Evolutionary conservation across 2,113 vertebrate species (phyloP).

Genomic region (Taxidea taxus): DNA sequence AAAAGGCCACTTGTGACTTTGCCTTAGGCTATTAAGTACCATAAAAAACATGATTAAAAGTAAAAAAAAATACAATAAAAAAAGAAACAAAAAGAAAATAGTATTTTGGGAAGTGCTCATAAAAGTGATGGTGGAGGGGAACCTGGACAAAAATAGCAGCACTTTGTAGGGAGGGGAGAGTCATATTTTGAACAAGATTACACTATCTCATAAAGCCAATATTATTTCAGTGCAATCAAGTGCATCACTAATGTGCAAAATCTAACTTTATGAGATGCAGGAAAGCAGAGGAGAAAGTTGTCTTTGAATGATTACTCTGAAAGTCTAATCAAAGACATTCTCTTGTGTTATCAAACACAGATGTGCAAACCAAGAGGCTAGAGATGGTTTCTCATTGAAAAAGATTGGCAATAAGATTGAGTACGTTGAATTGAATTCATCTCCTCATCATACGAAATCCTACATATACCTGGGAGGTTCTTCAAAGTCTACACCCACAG

Average conservation of each 20-base stretch:
- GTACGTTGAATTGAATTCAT: slow-evolving; percentile 78
- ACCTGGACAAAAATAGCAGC: slow-evolving; percentile 64
- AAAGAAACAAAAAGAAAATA: slow-evolving; percentile 65
- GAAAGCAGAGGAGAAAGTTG: slow-evolving; percentile 71
- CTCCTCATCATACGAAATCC: slow-evolving; percentile 70
- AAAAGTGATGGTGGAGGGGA: slow-evolving; percentile 12
- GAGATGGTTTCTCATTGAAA: slow-evolving; percentile 75
- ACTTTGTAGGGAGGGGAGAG: background rate
- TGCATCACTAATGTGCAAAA: slow-evolving; percentile 77
- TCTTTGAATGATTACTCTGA: slow-evolving; percentile 76
- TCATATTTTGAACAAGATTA: slow-evolving; percentile 73
- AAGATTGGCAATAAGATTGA: slow-evolving; percentile 74
- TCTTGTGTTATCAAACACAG: slow-evolving; percentile 82
- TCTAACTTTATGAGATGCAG: slow-evolving; percentile 78
- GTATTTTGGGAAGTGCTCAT: slow-evolving; percentile 51
- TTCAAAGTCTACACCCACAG: slow-evolving; percentile 67
- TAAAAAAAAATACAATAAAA: slow-evolving; percentile 74
- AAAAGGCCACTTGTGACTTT: slow-evolving; percentile 58
- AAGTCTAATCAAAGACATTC: slow-evolving; percentile 84
- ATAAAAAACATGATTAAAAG: slow-evolving; percentile 72
- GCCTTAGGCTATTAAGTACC: slow-evolving; percentile 66
- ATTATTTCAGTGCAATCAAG: slow-evolving; percentile 78
- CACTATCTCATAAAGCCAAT: slow-evolving; percentile 66
- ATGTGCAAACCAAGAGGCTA: slow-evolving; percentile 70
- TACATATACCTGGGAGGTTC: slow-evolving; percentile 74